Percentiles rank a stretch among this genome's conserved stretches.
These are phyloP conservation scores for Pantelozetes paolii DNA, from an alignment of 2,888 invertebrate genomes.

Conservation along the genomic window DNA sequence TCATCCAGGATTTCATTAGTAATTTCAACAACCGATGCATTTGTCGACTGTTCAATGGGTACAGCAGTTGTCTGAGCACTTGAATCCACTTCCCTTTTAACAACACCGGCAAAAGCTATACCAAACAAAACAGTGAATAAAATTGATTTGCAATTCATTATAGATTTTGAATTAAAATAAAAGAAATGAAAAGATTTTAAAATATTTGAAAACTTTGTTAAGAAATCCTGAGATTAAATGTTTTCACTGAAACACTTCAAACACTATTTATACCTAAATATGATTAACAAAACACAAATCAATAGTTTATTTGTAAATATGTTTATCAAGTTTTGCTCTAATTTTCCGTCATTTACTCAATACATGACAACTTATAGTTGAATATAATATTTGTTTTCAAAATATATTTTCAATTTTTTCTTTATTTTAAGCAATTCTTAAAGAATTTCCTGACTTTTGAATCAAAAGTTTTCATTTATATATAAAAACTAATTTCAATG, in stretches of 20 bases:
- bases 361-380: neutral
- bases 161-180: neutral
- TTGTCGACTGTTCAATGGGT: neutral
- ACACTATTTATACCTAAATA: neutral
- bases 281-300: neutral
- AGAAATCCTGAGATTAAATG: no score
- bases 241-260: no score
- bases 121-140: neutral
- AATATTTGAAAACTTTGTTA: neutral
- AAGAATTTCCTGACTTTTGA: neutral
- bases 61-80: neutral
- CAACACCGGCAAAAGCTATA: neutral
- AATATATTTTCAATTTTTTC: neutral
- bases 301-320: neutral
- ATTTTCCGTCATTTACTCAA: neutral
- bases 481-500: neutral
- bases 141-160: neutral
- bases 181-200: neutral
- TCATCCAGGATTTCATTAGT: no score
- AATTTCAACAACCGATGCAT: neutral
- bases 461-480: neutral
- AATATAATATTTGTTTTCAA: neutral
- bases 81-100: neutral
- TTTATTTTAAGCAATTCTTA: neutral
- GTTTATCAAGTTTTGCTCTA: no score